Conservation (phyloP, 1,140 invertebrate species). For the Heliothis subflexa region DNA sequence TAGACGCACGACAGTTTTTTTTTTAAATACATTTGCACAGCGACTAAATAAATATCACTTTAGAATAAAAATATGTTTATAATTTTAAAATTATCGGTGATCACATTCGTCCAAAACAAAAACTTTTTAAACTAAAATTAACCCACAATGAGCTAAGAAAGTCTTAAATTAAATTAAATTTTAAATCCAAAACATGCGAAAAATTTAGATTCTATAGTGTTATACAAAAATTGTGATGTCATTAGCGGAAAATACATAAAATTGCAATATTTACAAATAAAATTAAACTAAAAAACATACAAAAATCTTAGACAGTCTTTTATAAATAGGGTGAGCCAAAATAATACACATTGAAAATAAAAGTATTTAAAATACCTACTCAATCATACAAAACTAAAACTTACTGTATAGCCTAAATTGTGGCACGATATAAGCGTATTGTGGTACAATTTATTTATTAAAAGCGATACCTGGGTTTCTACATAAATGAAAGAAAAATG, state of each 20-base stretch:
- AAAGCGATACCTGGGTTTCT: constrained; percentile 9
- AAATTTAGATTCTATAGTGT: neutral
- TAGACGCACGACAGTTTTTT: neutral
- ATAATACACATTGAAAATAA: constrained; percentile 21
- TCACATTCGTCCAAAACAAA: constrained; percentile 71
- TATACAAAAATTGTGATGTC: constrained; percentile 15
- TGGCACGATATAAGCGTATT: constrained; percentile 47
- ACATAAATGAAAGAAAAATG: neutral
- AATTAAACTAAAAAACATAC: constrained; percentile 18
- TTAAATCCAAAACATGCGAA: constrained; percentile 1
- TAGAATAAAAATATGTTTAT: constrained; percentile 41
- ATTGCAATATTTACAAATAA: constrained; percentile 42
- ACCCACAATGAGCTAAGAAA: neutral
- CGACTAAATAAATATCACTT: constrained; percentile 53
- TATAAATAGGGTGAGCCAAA: constrained; percentile 1
- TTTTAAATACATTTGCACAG: constrained; percentile 15
- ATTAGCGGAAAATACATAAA: constrained; percentile 20
- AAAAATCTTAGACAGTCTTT: constrained; percentile 39
- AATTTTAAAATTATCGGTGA: constrained; percentile 68
- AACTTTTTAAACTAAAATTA: constrained; percentile 3
- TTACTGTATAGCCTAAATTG: constrained; percentile 35
- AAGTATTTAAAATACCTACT: constrained; percentile 40
- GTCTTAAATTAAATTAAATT: constrained; percentile 9
- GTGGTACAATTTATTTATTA: neutral
- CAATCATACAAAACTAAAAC: constrained; percentile 10